A percentile compares a stretch with the other conserved stretches of the same genome.
These are phyloP conservation scores for Hirtodrosophila cameraria DNA, from an alignment of 2,888 invertebrate species.

Conservation along the genomic window DNA sequence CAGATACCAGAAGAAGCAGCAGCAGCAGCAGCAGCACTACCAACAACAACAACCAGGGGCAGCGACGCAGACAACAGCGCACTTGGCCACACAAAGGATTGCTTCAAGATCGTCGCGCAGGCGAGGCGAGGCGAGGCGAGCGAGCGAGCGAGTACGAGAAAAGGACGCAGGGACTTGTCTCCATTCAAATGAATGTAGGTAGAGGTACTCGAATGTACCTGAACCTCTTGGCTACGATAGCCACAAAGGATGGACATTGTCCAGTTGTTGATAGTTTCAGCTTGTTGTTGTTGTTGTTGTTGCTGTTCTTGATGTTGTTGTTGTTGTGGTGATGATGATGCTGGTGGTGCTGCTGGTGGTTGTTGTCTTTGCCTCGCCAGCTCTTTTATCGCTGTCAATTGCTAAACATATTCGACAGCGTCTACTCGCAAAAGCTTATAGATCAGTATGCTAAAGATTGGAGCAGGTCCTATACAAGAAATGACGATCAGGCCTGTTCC, in stretches of 20 bases:
- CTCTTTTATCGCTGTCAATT: conserved; percentile 32
- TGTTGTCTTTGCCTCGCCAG: conserved; percentile 12
- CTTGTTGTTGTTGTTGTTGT: conserved; percentile 7
- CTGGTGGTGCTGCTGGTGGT: conserved; percentile 3
- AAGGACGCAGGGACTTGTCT: conserved; percentile 78
- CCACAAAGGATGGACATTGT: conserved; percentile 76
- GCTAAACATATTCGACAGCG: conserved; percentile 14
- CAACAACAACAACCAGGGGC: conserved; percentile 2
- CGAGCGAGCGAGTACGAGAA: conserved; percentile 28
- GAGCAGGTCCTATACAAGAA: conserved; percentile 25
- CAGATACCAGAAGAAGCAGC: conserved; percentile 45
- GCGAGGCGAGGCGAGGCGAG: too few relatives aligned
- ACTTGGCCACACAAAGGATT: conserved; percentile 74
- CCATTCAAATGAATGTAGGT: conserved; percentile 74
- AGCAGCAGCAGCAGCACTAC: conserved; percentile 9
- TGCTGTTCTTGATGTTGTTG: conserved; percentile 2
- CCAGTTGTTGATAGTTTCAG: conserved; percentile 60
- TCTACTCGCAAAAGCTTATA: conserved; percentile 7
- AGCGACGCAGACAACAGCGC: conserved; percentile 62
- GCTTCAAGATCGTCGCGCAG: conserved; percentile 65
- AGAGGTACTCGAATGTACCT: conserved; percentile 74
- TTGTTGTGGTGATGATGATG: conserved; percentile 3
- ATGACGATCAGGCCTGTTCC: background rate
- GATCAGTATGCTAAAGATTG: conserved; percentile 9
- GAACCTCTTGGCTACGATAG: conserved; percentile 55